phyloP scores from a whole-genome alignment of 1,140 invertebrate genomes.

The Temnothorax longispinosus region DNA sequence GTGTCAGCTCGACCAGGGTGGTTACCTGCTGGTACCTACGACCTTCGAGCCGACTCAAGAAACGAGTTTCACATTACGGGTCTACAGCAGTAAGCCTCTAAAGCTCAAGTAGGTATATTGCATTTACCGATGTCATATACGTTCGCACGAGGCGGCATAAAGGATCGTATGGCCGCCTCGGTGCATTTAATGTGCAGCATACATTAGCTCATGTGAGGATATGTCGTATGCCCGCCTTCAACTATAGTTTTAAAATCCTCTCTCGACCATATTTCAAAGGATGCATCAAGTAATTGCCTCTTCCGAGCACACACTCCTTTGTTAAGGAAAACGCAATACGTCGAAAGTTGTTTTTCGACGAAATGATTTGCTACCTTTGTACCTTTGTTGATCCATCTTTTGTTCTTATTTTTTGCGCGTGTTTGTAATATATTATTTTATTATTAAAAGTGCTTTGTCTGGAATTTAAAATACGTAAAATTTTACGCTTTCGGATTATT shows the following conservation, averaged over 20 bases:
- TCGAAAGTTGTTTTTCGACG: not conserved
- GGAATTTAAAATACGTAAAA: conserved; percentile 1
- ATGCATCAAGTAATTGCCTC: not conserved
- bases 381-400: not conserved
- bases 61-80: conserved; percentile 93
- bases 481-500: not conserved
- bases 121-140: conserved; percentile 43
- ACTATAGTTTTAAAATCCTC: conserved; percentile 29
- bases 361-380: not conserved
- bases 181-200: conserved; percentile 37
- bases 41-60: conserved; percentile 97
- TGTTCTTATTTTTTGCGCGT: not conserved
- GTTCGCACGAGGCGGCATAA: conserved; percentile 5
- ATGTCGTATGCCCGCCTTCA: not conserved
- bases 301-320: not conserved
- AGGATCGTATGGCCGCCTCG: conserved; percentile 15
- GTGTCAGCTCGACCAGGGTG: conserved; percentile 93
- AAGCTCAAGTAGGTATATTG: conserved; percentile 90
- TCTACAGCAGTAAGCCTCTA: conserved; percentile 93
- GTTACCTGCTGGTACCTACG: conserved; percentile 95
- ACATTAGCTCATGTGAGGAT: conserved; percentile 17
- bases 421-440: not conserved
- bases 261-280: conserved; percentile 15
- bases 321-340: not conserved
- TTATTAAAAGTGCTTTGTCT: not conserved